Evolutionary conservation across 2,888 invertebrate species (phyloP), one percentile per base, ranked within the genome.

Genomic region (Hypercompe scribonia): DNA sequence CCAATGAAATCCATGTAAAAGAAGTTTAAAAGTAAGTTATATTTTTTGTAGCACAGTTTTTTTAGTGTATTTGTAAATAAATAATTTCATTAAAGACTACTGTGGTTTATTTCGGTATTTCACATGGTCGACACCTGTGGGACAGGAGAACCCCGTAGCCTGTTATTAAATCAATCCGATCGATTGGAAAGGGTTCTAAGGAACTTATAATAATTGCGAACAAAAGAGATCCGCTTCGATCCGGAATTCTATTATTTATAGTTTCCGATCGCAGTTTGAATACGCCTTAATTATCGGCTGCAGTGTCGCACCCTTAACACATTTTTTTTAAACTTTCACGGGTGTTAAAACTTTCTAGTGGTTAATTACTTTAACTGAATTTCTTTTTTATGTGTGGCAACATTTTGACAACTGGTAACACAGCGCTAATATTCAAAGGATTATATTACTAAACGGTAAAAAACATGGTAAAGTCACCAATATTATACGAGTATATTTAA

Each of bases 241-340:
- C 91, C 91, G 91, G 90, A 93, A 87, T 93, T 93, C 92, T 93
- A 93, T 95, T 95, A 94, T 95, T 95, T 94, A 95, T 92, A 94
- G 92, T 94, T 95, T 95, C 95, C 95, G 94, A 95, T 94, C 93
- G 89, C 84, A 90, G 90, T 90, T 88, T 96, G 95, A 95, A 95
- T 95, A 95, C 93, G 92, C 94, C 95, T 95, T 96, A 96, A 96
- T 96, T 96, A 96, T 95, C 91, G 92, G 88, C 92, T 92, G 82
- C 81, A 88, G 84, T 90, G 92, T 93, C 91, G 90, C 92, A 91
- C 95, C 95, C 92, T 91, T 91, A 87, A 80, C 79, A n/a, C 63
- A 46, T 72, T 68, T 84, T 84, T 90, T 90, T 83, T 83, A 85
- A 91, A 92, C 92, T 93, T 94, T 94, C 92, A 88, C 91, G 88